Base-by-base conservation (phyloP, 2,888 invertebrate species). In the Periphyllus acericola region DNA sequence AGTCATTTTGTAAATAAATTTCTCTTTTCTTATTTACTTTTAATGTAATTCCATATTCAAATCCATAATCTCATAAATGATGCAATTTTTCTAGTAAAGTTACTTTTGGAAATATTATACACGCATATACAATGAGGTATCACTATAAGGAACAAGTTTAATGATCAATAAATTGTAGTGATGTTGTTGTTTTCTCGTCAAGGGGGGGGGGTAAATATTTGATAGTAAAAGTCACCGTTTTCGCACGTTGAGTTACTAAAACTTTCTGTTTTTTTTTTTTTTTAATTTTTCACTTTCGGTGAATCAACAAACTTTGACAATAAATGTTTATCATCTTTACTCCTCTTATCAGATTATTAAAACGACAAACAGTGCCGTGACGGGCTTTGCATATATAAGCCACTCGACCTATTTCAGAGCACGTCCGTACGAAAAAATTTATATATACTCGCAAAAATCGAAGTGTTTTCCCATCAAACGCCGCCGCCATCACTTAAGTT, bases 281-380 rank as follows among this genome's bases (percentile, higher is more conserved):
- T 84, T 66, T 11, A 75, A 75, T 83, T 75, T 83, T 83, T 72
- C 60, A 75, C 60, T 83, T 68, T 32, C 32, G 66, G 32, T 32
- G 55, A 76, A 83, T 66, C 60, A 75, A 66, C 60, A 83, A 84
- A 76, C 66, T 84, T 84, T 40, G 14, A 46, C 32, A 76, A 76
- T 84, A 68, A 84, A 84, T 66, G 66, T 84, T 84, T 84, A 76
- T 84, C 76, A 76, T 84, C 29, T 66, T 19, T 68, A 68, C 66
- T 68, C 21, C 76, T 46, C 11, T 84, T 76, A 84, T 66, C 76
- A 84, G 76, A 76, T 84, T 84, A 84, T 76, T 68, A 84, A 84
- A 68, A 76, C 21, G 40, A 84, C 83, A 75, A 84, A 76, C 40
- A 76, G 29, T 46, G 46, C 46, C 14, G 8, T 68, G 40, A 32